These are phyloP conservation scores for Neria commutata DNA, from an alignment of 2,888 invertebrate genomes.

Conservation along the genomic window DNA sequence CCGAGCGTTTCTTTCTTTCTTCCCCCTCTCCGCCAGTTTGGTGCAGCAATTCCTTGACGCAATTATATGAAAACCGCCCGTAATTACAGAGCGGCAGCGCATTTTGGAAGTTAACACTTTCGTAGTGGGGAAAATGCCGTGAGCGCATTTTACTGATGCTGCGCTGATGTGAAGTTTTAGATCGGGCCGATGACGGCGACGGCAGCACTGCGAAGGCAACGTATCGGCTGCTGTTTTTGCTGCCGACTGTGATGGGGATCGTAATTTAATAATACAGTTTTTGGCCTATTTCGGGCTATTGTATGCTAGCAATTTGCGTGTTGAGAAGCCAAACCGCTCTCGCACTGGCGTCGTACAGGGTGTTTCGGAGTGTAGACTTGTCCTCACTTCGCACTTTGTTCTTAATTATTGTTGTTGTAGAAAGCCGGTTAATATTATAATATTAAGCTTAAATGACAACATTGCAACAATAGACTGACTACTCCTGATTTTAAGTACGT, in stretches of 20 bases:
- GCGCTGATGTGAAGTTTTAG: conserved; percentile 47
- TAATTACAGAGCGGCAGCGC: conserved; percentile 61
- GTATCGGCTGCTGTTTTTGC: background rate
- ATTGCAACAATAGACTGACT: too few species aligned
- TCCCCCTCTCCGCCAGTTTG: conserved; percentile 4
- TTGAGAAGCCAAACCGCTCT: too few species aligned
- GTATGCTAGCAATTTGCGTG: background rate
- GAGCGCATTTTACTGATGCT: conserved; percentile 54
- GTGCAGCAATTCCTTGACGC: conserved; percentile 43
- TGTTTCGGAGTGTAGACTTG: too few species aligned
- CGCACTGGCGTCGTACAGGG: too few species aligned
- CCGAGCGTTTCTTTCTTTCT: conserved; percentile 39
- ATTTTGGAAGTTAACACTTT: conserved; percentile 62
- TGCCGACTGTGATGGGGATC: too few species aligned
- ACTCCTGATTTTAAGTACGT: too few species aligned
- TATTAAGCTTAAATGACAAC: too few species aligned
- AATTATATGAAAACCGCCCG: conserved; percentile 57
- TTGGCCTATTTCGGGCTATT: conserved; percentile 20
- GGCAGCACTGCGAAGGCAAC: background rate
- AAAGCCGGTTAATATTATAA: too few species aligned
- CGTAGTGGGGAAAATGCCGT: conserved; percentile 52
- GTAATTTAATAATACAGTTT: conserved; percentile 49
- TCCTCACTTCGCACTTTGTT: background rate
- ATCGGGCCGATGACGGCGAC: conserved; percentile 5
- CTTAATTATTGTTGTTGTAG: too few species aligned